phyloP scores from a whole-genome alignment of 2,888 invertebrate species.

The Spisula subtruncata region DNA sequence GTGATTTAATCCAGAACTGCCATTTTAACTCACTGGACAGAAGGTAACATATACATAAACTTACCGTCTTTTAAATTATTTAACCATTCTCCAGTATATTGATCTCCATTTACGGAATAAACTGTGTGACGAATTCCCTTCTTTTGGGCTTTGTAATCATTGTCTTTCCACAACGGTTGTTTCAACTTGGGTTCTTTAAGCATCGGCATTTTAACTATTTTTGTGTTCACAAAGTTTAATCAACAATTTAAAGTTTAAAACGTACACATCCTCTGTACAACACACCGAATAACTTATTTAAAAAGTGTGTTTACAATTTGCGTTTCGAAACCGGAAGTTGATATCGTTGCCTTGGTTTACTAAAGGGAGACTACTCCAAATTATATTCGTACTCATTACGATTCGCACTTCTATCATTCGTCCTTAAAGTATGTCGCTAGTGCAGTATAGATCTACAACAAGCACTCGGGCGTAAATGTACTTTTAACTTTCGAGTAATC shows the following conservation, averaged over 20 bases:
- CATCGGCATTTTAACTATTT: constrained; percentile 79
- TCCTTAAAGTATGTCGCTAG: too few relatives aligned
- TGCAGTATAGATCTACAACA: background rate
- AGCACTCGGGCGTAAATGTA: too few relatives aligned
- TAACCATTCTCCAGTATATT: constrained; percentile 88
- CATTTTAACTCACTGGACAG: too few relatives aligned
- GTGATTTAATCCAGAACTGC: too few relatives aligned
- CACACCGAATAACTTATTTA: background rate
- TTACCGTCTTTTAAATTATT: constrained; percentile 87
- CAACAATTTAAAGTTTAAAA: background rate
- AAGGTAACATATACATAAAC: constrained; percentile 19
- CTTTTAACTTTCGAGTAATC: too few relatives aligned
- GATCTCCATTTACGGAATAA: constrained; percentile 87
- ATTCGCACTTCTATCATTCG: background rate
- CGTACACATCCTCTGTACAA: background rate
- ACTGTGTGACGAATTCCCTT: constrained; percentile 87
- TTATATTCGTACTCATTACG: background rate
- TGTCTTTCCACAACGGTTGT: constrained; percentile 87
- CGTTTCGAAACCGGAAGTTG: constrained; percentile 26
- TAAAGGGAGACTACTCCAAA: constrained; percentile 16
- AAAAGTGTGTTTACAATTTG: constrained; percentile 1
- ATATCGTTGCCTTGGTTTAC: constrained; percentile 13
- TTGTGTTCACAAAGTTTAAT: background rate
- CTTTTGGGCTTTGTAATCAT: constrained; percentile 87
- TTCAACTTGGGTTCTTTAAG: constrained; percentile 80